These are phyloP conservation scores for Subacronicta megacephala DNA, from an alignment of 2,888 invertebrate genomes.

Conservation along the genomic window DNA sequence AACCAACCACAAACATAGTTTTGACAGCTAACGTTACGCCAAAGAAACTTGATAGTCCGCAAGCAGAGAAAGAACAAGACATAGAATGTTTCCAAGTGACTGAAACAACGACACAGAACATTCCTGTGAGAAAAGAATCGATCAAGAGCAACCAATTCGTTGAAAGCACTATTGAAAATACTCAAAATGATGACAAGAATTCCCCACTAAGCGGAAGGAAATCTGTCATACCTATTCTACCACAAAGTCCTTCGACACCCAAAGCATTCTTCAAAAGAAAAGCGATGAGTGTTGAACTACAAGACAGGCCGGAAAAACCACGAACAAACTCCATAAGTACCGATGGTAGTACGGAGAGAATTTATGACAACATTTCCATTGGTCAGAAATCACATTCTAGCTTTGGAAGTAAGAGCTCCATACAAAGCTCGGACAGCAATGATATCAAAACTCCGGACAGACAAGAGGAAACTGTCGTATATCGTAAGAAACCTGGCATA, in stretches of 20 bases:
- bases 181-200: conserved; percentile 66
- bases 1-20: conserved; percentile 91
- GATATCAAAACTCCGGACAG: conserved; percentile 80
- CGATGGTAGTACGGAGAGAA: conserved; percentile 83
- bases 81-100: conserved; percentile 64
- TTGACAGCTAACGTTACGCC: conserved; percentile 90
- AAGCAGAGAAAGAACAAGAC: conserved; percentile 72
- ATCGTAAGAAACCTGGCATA: conserved; percentile 89
- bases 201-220: conserved; percentile 68
- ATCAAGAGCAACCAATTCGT: conserved; percentile 65
- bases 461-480: conserved; percentile 86
- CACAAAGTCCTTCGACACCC: conserved; percentile 80
- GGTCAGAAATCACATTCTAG: conserved; percentile 85
- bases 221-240: conserved; percentile 62
- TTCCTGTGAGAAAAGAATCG: conserved; percentile 69
- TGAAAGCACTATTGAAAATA: conserved; percentile 66
- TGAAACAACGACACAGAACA: conserved; percentile 66
- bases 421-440: conserved; percentile 84
- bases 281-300: conserved; percentile 88
- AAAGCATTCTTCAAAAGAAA: conserved; percentile 88
- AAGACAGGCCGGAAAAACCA: conserved; percentile 81
- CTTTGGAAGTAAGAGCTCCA: conserved; percentile 86
- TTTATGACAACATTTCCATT: conserved; percentile 84
- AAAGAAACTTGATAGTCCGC: conserved; percentile 82
- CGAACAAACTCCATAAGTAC: conserved; percentile 81